Conservation (phyloP, 2,797 vertebrate genomes). For the Smutsia temminckii region DNA sequence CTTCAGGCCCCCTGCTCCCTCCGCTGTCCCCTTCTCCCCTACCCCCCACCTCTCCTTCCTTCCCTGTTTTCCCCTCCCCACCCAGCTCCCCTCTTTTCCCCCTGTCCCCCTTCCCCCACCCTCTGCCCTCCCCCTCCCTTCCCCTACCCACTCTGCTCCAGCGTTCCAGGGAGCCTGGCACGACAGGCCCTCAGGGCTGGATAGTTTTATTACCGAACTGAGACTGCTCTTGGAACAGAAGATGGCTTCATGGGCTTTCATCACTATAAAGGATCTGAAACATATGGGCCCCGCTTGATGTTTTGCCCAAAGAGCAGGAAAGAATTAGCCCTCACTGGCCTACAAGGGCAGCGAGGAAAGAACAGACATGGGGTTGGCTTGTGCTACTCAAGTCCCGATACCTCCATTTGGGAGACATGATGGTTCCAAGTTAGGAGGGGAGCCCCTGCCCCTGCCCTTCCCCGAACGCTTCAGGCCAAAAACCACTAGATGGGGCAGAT, state of each 20-base stretch:
- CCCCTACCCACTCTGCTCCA: not conserved
- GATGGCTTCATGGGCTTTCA: not conserved
- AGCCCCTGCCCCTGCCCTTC: not conserved
- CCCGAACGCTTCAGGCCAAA: not conserved
- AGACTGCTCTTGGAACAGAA: not conserved
- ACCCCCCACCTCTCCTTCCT: accelerated
- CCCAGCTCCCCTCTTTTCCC: no score
- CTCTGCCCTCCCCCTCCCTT: not conserved
- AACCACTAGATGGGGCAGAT: not conserved
- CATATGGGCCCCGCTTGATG: not conserved
- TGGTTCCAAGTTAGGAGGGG: not conserved
- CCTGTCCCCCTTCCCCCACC: not conserved
- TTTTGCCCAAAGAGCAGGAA: not conserved
- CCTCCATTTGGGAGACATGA: not conserved
- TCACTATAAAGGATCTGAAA: not conserved
- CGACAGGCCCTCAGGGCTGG: not conserved
- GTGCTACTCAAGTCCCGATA: not conserved
- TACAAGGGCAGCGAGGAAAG: not conserved
- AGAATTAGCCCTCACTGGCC: not conserved
- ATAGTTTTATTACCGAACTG: not conserved
- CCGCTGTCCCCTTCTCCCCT: accelerated
- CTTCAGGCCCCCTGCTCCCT: not conserved
- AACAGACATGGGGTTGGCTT: not conserved
- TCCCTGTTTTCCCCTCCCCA: not conserved
- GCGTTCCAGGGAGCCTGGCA: not conserved